A percentile compares a stretch with the other conserved stretches of the same genome.
These are phyloP conservation scores for Amphiduros pacificus DNA, from an alignment of 2,888 invertebrate species.

Conservation along the genomic window DNA sequence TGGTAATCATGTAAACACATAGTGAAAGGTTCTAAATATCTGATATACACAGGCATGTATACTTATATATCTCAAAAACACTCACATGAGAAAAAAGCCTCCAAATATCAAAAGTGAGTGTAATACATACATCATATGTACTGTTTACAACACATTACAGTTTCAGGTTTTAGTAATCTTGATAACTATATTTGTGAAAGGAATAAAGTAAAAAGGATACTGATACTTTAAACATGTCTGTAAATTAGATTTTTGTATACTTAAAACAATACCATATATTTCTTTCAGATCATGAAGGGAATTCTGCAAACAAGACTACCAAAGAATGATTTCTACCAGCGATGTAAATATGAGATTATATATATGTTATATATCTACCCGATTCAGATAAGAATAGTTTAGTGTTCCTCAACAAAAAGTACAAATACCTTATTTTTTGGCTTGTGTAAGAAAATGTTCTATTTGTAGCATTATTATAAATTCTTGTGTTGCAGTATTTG, in stretches of 20 bases:
- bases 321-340: conserved; percentile 41
- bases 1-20: too few species aligned
- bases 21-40: too few species aligned
- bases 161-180: not conserved
- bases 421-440: not conserved
- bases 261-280: not conserved
- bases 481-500: conserved; percentile 22
- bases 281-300: conserved; percentile 42
- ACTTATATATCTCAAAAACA: too few species aligned
- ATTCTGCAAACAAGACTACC: conserved; percentile 41
- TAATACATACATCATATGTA: too few species aligned
- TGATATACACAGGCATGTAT: too few species aligned
- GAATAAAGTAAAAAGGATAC: not conserved
- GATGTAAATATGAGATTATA: conserved; percentile 37
- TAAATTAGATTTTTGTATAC: not conserved
- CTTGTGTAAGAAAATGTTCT: not conserved
- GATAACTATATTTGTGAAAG: not conserved
- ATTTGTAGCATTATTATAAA: not conserved
- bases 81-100: too few species aligned
- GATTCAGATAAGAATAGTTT: not conserved
- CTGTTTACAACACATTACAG: not conserved
- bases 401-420: not conserved
- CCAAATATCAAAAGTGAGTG: too few species aligned
- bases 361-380: not conserved
- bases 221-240: not conserved